Conservation (phyloP, 2,797 vertebrate species). For the Gallirallus australis region DNA sequence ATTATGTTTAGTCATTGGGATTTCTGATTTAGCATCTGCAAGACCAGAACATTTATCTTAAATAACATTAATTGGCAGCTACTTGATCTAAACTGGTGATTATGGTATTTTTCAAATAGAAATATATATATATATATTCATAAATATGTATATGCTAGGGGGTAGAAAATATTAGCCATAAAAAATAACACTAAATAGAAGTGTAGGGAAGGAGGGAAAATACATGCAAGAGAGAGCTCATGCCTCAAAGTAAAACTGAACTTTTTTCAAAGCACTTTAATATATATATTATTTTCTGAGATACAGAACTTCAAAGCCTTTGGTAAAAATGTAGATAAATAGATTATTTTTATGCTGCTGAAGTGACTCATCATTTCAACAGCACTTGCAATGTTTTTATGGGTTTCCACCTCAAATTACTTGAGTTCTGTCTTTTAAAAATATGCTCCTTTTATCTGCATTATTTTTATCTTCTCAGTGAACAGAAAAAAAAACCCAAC, state of each 20-base stretch:
- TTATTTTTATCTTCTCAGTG: slow-evolving; percentile 59
- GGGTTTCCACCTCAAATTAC: slow-evolving; percentile 37
- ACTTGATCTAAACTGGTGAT: not conserved
- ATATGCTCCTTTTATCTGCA: slow-evolving; percentile 46
- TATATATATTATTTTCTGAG: slow-evolving; percentile 28
- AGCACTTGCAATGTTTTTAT: not conserved
- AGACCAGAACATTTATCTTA: not conserved
- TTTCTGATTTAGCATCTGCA: not conserved
- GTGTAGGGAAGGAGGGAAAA: not conserved
- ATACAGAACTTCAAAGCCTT: slow-evolving; percentile 51
- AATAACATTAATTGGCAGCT: not conserved
- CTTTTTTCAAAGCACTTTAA: slow-evolving; percentile 25
- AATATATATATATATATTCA: not conserved
- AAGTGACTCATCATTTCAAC: slow-evolving; percentile 51
- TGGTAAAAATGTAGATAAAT: slow-evolving; percentile 50
- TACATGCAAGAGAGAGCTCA: not conserved
- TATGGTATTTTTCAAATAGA: not conserved
- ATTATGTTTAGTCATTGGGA: not conserved
- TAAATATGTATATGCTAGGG: not conserved
- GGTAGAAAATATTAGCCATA: not conserved
- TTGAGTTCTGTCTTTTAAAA: slow-evolving; percentile 35
- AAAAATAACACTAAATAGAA: not conserved
- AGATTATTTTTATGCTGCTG: slow-evolving; percentile 41
- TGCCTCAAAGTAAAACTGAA: slow-evolving; percentile 25
- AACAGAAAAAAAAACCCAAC: not conserved